Evolutionary conservation across 2,113 vertebrate species (phyloP).

Genomic region (Poeciliopsis prolifica): DNA sequence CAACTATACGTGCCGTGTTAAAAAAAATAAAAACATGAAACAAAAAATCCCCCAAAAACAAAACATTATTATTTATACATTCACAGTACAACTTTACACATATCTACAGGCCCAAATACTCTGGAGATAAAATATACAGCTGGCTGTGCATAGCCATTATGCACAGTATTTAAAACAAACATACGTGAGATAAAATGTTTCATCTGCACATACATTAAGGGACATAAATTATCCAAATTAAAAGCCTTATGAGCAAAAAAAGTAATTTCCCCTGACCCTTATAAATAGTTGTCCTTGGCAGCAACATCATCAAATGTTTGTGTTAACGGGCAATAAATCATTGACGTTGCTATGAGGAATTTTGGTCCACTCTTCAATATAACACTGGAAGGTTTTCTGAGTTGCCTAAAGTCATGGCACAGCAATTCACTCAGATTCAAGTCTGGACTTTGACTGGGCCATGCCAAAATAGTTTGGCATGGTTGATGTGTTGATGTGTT

Average conservation of each 20-base stretch:
- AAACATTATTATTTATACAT: constrained; percentile 95
- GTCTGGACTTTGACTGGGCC: no score
- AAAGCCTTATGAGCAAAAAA: background rate
- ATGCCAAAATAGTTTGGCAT: no score
- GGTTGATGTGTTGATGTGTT: no score
- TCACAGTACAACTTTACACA: constrained; percentile 99
- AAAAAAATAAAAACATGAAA: constrained; percentile 78
- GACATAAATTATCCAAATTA: background rate
- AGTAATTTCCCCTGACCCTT: no score
- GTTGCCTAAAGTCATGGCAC: no score
- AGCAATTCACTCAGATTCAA: no score
- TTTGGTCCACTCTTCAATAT: no score
- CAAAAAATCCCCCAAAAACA: no score
- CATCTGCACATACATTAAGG: constrained; percentile 82
- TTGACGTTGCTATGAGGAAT: no score
- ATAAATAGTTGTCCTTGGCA: background rate
- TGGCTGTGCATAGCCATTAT: constrained; percentile 86
- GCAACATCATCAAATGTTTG: background rate
- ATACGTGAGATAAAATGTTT: constrained; percentile 88
- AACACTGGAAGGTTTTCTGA: no score
- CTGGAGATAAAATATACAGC: constrained; percentile 90
- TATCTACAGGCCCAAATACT: constrained; percentile 99
- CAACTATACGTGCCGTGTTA: constrained; percentile 99
- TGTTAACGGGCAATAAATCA: no score
- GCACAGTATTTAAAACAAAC: constrained; percentile 89